Percentiles rank a stretch among this genome's conserved stretches.
These are phyloP conservation scores for Drosophila murphyi DNA, from an alignment of 1,140 invertebrate genomes.

Conservation along the genomic window DNA sequence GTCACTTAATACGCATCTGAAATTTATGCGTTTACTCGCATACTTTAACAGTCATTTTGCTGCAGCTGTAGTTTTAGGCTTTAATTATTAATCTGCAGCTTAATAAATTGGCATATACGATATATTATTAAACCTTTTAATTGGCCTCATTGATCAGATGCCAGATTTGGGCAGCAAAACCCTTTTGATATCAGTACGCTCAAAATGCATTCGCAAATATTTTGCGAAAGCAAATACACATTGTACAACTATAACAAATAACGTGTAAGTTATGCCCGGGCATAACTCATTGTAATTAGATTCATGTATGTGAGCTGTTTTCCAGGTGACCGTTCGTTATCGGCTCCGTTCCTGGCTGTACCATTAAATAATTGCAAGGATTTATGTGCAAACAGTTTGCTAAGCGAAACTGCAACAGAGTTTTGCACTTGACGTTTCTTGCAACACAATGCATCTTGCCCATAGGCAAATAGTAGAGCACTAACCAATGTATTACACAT, in stretches of 20 bases:
- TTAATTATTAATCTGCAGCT: slow-evolving; percentile 35
- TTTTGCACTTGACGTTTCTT: slow-evolving; percentile 40
- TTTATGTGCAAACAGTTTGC: slow-evolving; percentile 77
- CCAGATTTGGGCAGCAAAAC: not conserved
- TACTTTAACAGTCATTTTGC: slow-evolving; percentile 51
- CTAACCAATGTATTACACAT: slow-evolving; percentile 74
- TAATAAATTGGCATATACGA: slow-evolving; percentile 16
- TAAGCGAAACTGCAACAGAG: slow-evolving; percentile 54
- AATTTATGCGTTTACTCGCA: slow-evolving; percentile 34
- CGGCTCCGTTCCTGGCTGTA: slow-evolving; percentile 53
- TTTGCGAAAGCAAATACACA: slow-evolving; percentile 15
- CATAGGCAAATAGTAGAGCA: slow-evolving; percentile 58
- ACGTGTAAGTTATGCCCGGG: slow-evolving; percentile 56
- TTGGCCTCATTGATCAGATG: slow-evolving; percentile 45
- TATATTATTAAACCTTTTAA: slow-evolving; percentile 49
- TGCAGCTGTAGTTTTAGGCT: slow-evolving; percentile 37
- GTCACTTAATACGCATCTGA: slow-evolving; percentile 48
- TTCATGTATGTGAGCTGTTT: slow-evolving; percentile 43
- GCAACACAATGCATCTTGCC: slow-evolving; percentile 66
- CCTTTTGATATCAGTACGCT: not conserved
- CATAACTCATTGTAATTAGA: slow-evolving; percentile 82
- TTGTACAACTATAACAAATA: slow-evolving; percentile 38
- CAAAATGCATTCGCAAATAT: slow-evolving; percentile 43
- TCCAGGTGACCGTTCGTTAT: slow-evolving; percentile 50
- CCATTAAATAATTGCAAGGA: slow-evolving; percentile 80